Conservation (phyloP, 2,797 vertebrate species). For the Hypotaenidia philippensis region DNA sequence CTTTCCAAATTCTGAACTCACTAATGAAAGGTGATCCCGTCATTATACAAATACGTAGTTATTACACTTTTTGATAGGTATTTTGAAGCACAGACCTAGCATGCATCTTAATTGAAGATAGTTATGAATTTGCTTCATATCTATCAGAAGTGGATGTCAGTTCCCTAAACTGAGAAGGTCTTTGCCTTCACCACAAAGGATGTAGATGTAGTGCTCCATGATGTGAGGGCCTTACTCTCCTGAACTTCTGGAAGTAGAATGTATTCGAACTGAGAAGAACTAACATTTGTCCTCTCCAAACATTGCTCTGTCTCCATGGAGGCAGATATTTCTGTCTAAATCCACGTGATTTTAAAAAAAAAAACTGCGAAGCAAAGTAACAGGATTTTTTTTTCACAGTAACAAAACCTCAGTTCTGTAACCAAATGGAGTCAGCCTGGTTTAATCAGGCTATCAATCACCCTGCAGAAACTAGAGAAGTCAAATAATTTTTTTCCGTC, state of each 20-base stretch:
- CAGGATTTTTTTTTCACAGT: constrained; percentile 72
- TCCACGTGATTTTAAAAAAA: not conserved
- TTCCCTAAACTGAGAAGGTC: not conserved
- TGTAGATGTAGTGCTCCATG: not conserved
- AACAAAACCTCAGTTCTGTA: constrained; percentile 63
- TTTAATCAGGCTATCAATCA: constrained; percentile 74
- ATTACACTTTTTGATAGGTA: not conserved
- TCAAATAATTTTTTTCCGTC: constrained; percentile 16
- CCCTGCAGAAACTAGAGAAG: constrained; percentile 35
- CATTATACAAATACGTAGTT: not conserved
- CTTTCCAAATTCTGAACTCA: not conserved
- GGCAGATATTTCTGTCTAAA: constrained; percentile 68
- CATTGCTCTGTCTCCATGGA: constrained; percentile 63
- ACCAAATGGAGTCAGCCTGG: constrained; percentile 64
- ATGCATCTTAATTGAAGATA: not conserved
- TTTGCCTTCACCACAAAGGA: not conserved
- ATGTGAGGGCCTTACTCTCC: not conserved
- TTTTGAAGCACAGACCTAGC: not conserved
- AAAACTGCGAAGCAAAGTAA: constrained; percentile 45
- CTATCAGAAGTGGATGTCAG: not conserved
- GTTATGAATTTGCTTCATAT: not conserved
- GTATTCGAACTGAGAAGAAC: constrained; percentile 2
- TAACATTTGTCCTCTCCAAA: constrained; percentile 26
- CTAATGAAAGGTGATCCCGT: not conserved
- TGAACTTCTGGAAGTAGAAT: not conserved